These are phyloP conservation scores for Agrypnus murinus DNA, from an alignment of 2,888 invertebrate genomes.

Conservation along the genomic window DNA sequence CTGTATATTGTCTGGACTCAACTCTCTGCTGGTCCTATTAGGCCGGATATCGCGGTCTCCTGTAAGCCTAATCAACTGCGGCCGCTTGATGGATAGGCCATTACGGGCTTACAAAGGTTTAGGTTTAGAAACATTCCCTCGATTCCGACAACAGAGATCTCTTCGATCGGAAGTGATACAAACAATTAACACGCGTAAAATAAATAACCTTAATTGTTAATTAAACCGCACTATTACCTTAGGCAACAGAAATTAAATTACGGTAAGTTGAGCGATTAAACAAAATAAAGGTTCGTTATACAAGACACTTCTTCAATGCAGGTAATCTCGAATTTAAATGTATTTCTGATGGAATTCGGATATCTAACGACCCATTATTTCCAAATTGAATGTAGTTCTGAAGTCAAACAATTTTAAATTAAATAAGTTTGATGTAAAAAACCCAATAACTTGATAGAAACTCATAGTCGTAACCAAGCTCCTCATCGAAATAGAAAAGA, in stretches of 20 bases:
- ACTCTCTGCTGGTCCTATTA: slow-evolving; percentile 48
- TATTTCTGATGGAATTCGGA: too few species aligned
- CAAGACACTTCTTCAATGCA: too few species aligned
- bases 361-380: too few species aligned
- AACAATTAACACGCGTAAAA: slow-evolving; percentile 26
- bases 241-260: neutral
- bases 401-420: too few species aligned
- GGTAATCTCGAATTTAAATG: too few species aligned
- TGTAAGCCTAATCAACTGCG: slow-evolving; percentile 60
- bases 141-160: slow-evolving; percentile 20
- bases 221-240: neutral
- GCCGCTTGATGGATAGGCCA: slow-evolving; percentile 62
- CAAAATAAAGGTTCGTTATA: too few species aligned
- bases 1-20: slow-evolving; percentile 10
- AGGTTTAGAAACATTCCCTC: slow-evolving; percentile 32
- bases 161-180: slow-evolving; percentile 12
- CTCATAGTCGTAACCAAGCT: too few species aligned
- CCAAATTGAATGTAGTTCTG: too few species aligned
- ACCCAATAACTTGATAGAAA: too few species aligned
- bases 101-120: slow-evolving; percentile 44
- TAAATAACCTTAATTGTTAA: slow-evolving; percentile 24
- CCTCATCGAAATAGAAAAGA: too few species aligned
- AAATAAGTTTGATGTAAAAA: too few species aligned
- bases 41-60: slow-evolving; percentile 44
- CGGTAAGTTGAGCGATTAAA: too few species aligned